Percentiles rank a stretch among this genome's conserved stretches.
These are phyloP conservation scores for Gila orcuttii DNA, from an alignment of 2,113 vertebrate species.

Conservation along the genomic window DNA sequence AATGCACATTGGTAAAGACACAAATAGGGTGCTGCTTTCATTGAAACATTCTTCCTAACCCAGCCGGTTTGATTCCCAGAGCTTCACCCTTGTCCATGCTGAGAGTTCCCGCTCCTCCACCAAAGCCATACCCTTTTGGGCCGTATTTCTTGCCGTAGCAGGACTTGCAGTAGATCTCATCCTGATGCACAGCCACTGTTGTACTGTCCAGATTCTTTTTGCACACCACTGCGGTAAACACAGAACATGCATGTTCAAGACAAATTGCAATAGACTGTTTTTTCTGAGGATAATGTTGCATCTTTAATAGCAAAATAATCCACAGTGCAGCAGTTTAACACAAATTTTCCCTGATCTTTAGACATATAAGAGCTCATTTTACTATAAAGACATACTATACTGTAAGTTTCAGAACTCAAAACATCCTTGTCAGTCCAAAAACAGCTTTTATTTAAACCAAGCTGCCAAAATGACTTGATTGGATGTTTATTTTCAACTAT, in stretches of 20 bases:
- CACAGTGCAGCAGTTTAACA: neutral
- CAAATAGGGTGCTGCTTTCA: neutral
- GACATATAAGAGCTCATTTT: neutral
- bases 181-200: slow-evolving; percentile 89
- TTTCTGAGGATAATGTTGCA: neutral
- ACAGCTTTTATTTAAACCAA: neutral
- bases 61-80: slow-evolving; percentile 86
- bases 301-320: neutral
- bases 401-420: neutral
- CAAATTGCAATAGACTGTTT: too few species aligned
- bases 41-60: slow-evolving; percentile 73
- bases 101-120: slow-evolving; percentile 89
- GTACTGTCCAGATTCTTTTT: slow-evolving; percentile 97
- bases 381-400: neutral
- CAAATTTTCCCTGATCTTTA: neutral
- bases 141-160: slow-evolving; percentile 97
- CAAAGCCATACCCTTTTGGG: slow-evolving; percentile 94
- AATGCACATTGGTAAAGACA: neutral
- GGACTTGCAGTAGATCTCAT: slow-evolving; percentile 96
- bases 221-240: slow-evolving; percentile 83
- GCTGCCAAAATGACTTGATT: neutral
- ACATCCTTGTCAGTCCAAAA: neutral
- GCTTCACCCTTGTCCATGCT: slow-evolving; percentile 90
- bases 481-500: neutral
- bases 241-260: neutral